phyloP scores from a whole-genome alignment of 2,888 invertebrate species.

The Horisme vitalbata region DNA sequence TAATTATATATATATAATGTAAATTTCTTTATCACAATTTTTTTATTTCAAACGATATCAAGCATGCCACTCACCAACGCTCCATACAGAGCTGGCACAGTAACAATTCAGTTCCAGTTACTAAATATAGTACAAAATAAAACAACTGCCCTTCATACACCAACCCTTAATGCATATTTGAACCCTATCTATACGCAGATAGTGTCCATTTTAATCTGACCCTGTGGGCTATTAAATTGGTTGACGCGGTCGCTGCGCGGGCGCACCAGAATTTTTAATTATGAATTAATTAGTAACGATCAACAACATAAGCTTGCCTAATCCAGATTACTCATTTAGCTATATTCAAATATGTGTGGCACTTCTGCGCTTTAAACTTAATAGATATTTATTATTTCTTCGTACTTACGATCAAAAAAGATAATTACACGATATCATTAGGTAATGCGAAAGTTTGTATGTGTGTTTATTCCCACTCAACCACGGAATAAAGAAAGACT shows the following conservation, averaged over 20 bases:
- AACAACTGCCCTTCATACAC: slow-evolving; percentile 80
- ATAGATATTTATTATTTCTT: no score
- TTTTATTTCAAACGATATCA: slow-evolving; percentile 37
- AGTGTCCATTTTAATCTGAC: slow-evolving; percentile 59
- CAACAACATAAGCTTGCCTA: slow-evolving; percentile 75
- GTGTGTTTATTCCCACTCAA: no score
- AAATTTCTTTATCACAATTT: no score
- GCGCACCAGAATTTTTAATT: slow-evolving; percentile 82
- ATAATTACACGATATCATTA: no score
- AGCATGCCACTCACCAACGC: slow-evolving; percentile 65
- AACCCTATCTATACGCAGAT: slow-evolving; percentile 52
- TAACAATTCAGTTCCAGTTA: slow-evolving; percentile 77
- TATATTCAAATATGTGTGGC: slow-evolving; percentile 40
- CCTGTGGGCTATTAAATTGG: slow-evolving; percentile 67
- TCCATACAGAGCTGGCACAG: slow-evolving; percentile 71
- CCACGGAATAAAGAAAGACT: no score
- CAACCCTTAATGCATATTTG: slow-evolving; percentile 55
- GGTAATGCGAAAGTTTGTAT: no score
- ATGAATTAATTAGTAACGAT: slow-evolving; percentile 81
- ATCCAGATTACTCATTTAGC: slow-evolving; percentile 57
- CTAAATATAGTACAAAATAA: slow-evolving; percentile 83
- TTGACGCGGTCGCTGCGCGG: slow-evolving; percentile 70
- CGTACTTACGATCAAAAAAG: no score
- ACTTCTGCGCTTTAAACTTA: slow-evolving; percentile 4
- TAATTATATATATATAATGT: not conserved